Base-by-base conservation (phyloP, 2,888 invertebrate genomes). In the Caenorhabditis panamensis region DNA sequence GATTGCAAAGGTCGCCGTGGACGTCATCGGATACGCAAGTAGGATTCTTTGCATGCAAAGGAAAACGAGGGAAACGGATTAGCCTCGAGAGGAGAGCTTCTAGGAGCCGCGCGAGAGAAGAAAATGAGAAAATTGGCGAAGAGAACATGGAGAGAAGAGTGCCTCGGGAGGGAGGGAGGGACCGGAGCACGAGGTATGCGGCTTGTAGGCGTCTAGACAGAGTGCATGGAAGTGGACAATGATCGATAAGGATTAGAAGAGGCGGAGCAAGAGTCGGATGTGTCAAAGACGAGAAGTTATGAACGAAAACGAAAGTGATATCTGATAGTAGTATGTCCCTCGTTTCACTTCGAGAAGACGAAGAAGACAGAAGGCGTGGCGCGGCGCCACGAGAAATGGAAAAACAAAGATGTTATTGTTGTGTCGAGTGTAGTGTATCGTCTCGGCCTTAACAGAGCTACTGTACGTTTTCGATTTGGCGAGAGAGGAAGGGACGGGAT, bases 341-440 rank as follows among this genome's bases (percentile, higher is more conserved):
- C 41, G 5, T 13, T 2, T 13, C 41, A 3, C 16, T 13, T 41
- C 41, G 41, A 41, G 13, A 13, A 9, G 41, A 41, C 41, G 41
- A n/a, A n/a, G 41, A 41, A 41, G 9, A 41, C 13, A 41, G 41
- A 41, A 41, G 41, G 41, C 41, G 41, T 41, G n/a, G n/a, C n/a
- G n/a, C n/a, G 41, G 41, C 41, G 41, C 41, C 9, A 16, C 9
- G 13, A 41, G 13, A 16, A 41, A 11, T 13, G 41, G 41, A 41
- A 41, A 41, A 41, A 41, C 41, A 41, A 41, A 41, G 41, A 41
- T 41, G 41, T 41, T 41, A 41, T 41, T 41, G 41, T 41, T 41
- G 41, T 41, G n/a, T n/a, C n/a, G n/a, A n/a, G 9, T 11, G 41
- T 41, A 6, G 5, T 16, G 41, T 41, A 41, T 41, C 41, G 41